phyloP scores from a whole-genome alignment of 2,888 invertebrate genomes.

The Sabellastarte sp. region DNA sequence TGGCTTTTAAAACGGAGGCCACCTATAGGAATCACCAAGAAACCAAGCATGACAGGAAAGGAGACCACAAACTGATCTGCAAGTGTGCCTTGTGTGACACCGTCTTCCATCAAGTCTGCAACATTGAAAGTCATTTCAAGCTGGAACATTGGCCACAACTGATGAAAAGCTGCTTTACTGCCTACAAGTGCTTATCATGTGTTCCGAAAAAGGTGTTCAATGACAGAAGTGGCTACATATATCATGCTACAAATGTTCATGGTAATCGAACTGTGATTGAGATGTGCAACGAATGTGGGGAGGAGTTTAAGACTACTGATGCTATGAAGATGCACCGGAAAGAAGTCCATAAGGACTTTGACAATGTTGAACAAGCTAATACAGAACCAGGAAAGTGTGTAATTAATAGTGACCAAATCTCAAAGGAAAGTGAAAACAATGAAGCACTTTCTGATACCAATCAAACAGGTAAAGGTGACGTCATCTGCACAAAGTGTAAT shows the following conservation, averaged over 20 bases:
- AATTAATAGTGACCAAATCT: too few species aligned
- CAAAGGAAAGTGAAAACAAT: too few species aligned
- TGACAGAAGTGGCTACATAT: neutral
- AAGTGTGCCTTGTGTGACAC: neutral
- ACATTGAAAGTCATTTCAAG: neutral
- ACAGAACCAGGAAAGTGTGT: too few species aligned
- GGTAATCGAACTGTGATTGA: neutral
- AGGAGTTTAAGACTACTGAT: too few species aligned
- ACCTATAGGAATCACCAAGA: neutral
- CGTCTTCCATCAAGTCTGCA: neutral
- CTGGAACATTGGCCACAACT: neutral
- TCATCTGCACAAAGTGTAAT: too few species aligned
- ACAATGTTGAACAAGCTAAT: too few species aligned
- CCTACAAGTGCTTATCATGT: neutral
- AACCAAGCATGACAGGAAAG: neutral
- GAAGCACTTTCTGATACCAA: too few species aligned
- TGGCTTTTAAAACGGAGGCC: neutral
- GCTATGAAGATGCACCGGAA: too few species aligned
- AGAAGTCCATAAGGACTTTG: too few species aligned
- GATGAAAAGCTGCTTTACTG: neutral
- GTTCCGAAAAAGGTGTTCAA: neutral
- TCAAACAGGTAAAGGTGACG: too few species aligned
- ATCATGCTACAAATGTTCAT: neutral
- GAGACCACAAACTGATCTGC: neutral
- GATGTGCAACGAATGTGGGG: neutral